Evolutionary conservation across 2,113 vertebrate species (phyloP).

Genomic region (Mormyrus lacerda): DNA sequence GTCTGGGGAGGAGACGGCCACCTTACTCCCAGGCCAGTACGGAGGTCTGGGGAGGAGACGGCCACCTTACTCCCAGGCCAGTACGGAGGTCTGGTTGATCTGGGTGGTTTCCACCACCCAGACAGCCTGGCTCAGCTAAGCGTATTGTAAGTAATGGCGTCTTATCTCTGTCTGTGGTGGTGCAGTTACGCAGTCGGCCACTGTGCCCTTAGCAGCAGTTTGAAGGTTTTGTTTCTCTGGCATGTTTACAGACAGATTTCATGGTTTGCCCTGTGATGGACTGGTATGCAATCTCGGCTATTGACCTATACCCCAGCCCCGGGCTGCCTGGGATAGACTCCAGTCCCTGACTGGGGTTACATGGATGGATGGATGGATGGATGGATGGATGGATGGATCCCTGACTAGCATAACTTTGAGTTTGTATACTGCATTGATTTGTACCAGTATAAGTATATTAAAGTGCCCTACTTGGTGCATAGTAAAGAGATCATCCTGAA

Average conservation of each 20-base stretch:
- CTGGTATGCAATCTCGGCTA: background rate
- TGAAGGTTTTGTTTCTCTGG: background rate
- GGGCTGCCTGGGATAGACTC: background rate
- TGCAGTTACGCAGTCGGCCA: background rate
- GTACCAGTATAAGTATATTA: background rate
- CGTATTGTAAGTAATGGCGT: background rate
- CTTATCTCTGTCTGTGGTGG: background rate
- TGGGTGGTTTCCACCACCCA: background rate
- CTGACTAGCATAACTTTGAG: background rate
- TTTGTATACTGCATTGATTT: background rate
- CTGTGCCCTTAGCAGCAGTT: background rate
- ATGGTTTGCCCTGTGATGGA: background rate
- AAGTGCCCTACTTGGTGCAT: background rate
- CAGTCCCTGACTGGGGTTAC: background rate
- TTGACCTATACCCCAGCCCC: background rate
- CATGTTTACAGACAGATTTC: background rate
- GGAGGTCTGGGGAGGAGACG: background rate
- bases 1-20: background rate
- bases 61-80: background rate
- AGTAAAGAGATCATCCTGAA: background rate
- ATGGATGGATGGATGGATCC: background rate
- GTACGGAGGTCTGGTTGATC: background rate
- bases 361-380: background rate
- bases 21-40: background rate
- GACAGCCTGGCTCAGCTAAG: background rate